Conservation (phyloP, 2,113 vertebrate species). For the Dinomys branickii region DNA sequence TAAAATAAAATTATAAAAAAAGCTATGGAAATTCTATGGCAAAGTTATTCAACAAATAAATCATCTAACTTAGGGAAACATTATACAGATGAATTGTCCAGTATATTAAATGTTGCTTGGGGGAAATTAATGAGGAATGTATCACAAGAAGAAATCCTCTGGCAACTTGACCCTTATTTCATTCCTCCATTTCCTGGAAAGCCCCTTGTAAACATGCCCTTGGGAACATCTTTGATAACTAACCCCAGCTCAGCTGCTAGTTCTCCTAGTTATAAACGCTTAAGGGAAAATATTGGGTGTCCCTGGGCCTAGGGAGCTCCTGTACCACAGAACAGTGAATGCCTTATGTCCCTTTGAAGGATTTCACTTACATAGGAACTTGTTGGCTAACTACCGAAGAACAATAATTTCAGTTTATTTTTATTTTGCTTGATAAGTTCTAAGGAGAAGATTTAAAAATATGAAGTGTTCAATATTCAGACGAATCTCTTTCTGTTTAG, state of each 20-base stretch:
- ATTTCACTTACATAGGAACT: not conserved
- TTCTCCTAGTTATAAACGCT: not conserved
- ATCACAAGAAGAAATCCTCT: conserved; percentile 8
- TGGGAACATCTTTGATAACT: not conserved
- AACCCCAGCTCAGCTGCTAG: no score
- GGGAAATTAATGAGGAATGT: not conserved
- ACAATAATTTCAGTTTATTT: not conserved
- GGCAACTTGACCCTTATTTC: not conserved
- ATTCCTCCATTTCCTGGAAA: not conserved
- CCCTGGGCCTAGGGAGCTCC: not conserved
- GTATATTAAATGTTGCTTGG: not conserved
- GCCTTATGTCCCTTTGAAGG: not conserved
- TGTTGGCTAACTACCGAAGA: not conserved
- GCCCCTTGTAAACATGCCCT: not conserved
- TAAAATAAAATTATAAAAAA: no score
- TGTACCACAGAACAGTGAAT: not conserved
- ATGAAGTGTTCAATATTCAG: not conserved
- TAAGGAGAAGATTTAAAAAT: not conserved
- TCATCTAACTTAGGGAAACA: not conserved
- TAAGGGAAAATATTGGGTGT: not conserved
- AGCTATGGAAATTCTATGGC: no score
- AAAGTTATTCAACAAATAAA: not conserved
- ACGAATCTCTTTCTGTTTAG: not conserved
- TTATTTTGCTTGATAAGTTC: not conserved
- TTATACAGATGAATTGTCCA: not conserved